phyloP scores from a whole-genome alignment of 2,113 vertebrate species.

The Azemiops feae region DNA sequence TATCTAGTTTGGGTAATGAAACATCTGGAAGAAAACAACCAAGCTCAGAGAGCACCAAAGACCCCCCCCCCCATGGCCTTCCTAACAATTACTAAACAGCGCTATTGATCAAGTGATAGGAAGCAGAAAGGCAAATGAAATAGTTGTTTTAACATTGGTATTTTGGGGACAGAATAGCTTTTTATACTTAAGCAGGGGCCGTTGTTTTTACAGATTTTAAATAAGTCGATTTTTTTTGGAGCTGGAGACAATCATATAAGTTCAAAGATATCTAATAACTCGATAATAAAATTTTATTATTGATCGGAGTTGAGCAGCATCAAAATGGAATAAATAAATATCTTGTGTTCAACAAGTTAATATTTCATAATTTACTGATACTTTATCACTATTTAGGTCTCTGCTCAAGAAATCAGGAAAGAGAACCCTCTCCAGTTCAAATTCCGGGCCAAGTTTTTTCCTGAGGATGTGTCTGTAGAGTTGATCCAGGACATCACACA shows the following conservation, averaged over 20 bases:
- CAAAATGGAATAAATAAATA: not conserved
- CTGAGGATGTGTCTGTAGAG: constrained; percentile 91
- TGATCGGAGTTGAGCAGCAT: not conserved
- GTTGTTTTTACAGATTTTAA: not conserved
- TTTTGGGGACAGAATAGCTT: not conserved
- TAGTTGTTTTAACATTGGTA: not conserved
- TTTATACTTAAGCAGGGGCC: not conserved
- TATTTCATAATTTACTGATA: constrained; percentile 3
- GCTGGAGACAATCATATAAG: not conserved
- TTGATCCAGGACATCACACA: constrained; percentile 96
- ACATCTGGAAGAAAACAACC: not conserved
- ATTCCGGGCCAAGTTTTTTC: constrained; percentile 94
- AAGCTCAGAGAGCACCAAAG: not conserved
- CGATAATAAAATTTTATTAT: not conserved
- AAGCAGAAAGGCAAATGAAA: not conserved
- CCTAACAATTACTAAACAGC: not conserved
- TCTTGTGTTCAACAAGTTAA: not conserved
- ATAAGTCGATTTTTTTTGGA: not conserved
- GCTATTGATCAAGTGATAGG: not conserved
- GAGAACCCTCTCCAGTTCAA: constrained; percentile 92
- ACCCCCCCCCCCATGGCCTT: not conserved
- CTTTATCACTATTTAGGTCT: constrained; percentile 72
- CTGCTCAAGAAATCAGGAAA: constrained; percentile 90
- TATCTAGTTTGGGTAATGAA: not conserved
- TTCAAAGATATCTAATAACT: not conserved